These are phyloP conservation scores for Vanacampus margaritifer DNA, from an alignment of 2,113 vertebrate species.

Conservation along the genomic window DNA sequence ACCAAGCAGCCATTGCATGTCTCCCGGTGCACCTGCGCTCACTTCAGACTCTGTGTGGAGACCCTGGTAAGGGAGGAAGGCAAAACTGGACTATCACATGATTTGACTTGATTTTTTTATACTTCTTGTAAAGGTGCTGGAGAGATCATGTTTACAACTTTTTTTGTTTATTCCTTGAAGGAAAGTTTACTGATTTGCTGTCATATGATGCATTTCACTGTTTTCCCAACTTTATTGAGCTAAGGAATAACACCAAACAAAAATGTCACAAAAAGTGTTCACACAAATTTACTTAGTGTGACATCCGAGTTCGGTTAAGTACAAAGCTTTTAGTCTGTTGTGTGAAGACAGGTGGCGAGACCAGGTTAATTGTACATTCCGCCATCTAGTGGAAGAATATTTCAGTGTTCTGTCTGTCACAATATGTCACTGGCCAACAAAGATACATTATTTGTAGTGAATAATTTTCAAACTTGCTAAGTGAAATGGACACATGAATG, in stretches of 20 bases:
- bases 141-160: slow-evolving; percentile 34
- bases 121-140: slow-evolving; percentile 55
- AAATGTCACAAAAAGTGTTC: not conserved
- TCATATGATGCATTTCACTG: not conserved
- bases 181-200: not conserved
- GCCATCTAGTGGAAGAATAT: too few species aligned
- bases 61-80: slow-evolving; percentile 79
- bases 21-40: slow-evolving; percentile 68
- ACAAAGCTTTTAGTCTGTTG: not conserved
- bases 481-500: not conserved
- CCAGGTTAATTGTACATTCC: not conserved
- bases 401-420: too few species aligned
- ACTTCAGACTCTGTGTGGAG: slow-evolving; percentile 91
- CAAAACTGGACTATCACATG: slow-evolving; percentile 23
- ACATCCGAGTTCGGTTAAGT: not conserved
- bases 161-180: slow-evolving; percentile 52
- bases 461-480: not conserved
- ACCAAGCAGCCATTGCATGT: slow-evolving; percentile 61
- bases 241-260: not conserved
- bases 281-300: not conserved
- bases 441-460: too few species aligned
- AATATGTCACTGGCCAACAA: too few species aligned
- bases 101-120: slow-evolving; percentile 29
- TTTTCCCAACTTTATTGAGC: not conserved
- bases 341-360: not conserved